Evolutionary conservation across 2,888 invertebrate genomes (phyloP), one percentile per base, ranked within the genome.

Genomic region (Chironomus tentans): DNA sequence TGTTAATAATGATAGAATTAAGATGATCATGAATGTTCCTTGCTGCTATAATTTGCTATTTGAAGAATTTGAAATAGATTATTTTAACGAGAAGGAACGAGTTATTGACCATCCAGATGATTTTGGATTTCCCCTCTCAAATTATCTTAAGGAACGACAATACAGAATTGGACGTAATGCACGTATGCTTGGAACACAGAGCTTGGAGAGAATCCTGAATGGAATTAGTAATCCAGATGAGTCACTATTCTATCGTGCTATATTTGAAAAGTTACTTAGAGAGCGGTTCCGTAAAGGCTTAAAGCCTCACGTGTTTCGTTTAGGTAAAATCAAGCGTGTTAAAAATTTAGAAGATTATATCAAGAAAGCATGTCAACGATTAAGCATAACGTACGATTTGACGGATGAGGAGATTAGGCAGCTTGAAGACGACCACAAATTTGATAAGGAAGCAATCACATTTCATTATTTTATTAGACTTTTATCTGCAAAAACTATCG

Each of bases 21-120:
- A 84, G 77, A 86, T 88, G 0, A 81, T 95, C 0, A 91, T 93
- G 80, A 92, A 91, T 81, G 92, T 97, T 50, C 94, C 95, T 0
- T 97, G 97, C 82, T 97, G 97, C 81, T 96, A 95, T 84, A 94
- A 97, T 83, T 86, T 92, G 1, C 83, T 97, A 21, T 87, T 86
- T 0, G 92, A 93, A 80, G 82, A 85, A 78, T 86, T 83, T 79
- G 82, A 83, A 0, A 65, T 77, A 0, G 79, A 80, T 61, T 82
- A 82, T 56, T 81, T 82, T 76, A 83, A 82, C 78, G 81, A 81
- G 6, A 82, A 82, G 77, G 80, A 81, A 77, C 79, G 80, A 12
- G 80, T 83, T 0, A 78, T 79, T 69, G 80, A 79, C 0, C 77
- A 78, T 18, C 81, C 82, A 76, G 80, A 78, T 0, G 81, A 81